Evolutionary conservation across 2,113 vertebrate genomes (phyloP).

Genomic region (Pterocles gutturalis): DNA sequence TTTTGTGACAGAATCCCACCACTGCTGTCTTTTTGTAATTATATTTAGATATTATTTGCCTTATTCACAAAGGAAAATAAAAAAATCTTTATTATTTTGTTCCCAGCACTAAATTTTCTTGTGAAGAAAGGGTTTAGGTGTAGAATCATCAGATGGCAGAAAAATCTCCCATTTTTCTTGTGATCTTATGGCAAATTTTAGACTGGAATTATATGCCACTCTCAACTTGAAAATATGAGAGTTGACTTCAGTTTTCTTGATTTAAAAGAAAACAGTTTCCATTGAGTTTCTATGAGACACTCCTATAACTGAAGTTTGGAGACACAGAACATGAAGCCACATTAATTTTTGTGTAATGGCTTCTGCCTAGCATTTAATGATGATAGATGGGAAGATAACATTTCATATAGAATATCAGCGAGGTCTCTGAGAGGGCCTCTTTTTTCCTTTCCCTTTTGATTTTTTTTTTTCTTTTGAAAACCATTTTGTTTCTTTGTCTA

Average conservation of each 20-base stretch:
- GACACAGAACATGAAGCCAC: accelerated
- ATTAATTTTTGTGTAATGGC: not conserved
- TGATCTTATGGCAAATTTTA: not conserved
- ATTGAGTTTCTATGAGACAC: not conserved
- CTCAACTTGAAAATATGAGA: not conserved
- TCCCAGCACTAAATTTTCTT: not conserved
- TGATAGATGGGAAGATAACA: not conserved
- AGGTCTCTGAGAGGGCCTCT: not conserved
- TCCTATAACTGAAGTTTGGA: not conserved
- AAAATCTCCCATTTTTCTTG: not conserved
- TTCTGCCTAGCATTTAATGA: not conserved
- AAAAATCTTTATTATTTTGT: not conserved
- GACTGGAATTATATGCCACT: not conserved
- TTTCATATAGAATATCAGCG: not conserved
- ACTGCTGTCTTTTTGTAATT: not conserved
- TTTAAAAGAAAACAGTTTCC: not conserved
- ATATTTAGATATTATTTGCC: not conserved
- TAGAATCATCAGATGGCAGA: not conserved
- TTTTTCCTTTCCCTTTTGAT: not conserved
- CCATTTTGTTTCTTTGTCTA: not conserved
- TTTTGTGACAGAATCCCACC: not conserved
- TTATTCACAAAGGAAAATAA: not conserved
- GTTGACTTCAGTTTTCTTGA: not conserved
- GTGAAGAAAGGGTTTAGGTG: not conserved
- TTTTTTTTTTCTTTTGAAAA: not conserved